Base-by-base conservation (phyloP, 2,797 vertebrate genomes). In the Diplodus puntazzo region DNA sequence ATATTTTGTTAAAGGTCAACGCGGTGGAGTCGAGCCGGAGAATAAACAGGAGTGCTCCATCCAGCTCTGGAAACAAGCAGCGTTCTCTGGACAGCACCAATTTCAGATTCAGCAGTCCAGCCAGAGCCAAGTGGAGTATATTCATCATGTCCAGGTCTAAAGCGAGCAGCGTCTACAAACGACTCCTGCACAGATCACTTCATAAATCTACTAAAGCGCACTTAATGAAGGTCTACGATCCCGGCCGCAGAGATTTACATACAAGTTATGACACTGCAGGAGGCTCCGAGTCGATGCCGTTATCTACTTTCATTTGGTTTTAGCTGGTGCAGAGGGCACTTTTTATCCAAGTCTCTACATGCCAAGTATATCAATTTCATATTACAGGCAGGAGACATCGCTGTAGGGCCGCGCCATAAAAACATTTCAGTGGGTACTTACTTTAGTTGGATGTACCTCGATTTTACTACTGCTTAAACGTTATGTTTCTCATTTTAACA, bases 181-280 rank as follows among this genome's bases (percentile, higher is more conserved):
- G 86, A 95, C 94, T 93, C 77, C 79, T 68, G 88, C 85, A 77
- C 82, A 88, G 91, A 94, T 92, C 92, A 94, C 92, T 94, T 89
- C 93, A 95, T 95, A 95, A 96, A 95, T 95, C 95, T 94, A 83
- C 81, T 79, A 86, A 88, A 92, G 90, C 87, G 79, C 91, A 92
- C 90, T 94, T 94, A 95, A 94, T 94, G 94, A 95, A 95, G 92
- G 92, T 91, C 89, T 87, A 69, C 82, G 85, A 88, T 93, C 90
- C 71, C 71, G 62, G 87, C 69, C 79, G 21, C 80, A 3, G 85
- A 94, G 89, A 94, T 95, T 94, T 94, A 94, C 94, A 94, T 94
- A 90, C 88, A 85, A 86, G 88, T 92, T 94, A 91, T 93, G 94
- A 94, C 89, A 88, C 76, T 52, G 85, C 83, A 78, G 81, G 88